These are phyloP conservation scores for Dynastes hyllus DNA, from an alignment of 2,888 invertebrate species.

Conservation along the genomic window DNA sequence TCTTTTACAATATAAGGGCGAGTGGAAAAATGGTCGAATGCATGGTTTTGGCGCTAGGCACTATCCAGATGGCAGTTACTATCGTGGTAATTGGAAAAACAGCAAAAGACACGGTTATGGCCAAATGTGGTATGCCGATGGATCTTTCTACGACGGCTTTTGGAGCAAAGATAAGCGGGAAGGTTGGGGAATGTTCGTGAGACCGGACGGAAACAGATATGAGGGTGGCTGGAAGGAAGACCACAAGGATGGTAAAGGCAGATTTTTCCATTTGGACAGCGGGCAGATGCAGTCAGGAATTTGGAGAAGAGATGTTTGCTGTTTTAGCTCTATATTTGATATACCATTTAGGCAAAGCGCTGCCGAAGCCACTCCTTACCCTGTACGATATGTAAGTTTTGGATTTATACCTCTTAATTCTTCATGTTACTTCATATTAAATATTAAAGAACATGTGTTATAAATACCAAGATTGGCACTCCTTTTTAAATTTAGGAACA, in stretches of 20 bases:
- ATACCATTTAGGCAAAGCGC: conserved; percentile 76
- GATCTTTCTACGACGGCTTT: conserved; percentile 77
- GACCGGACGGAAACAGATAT: conserved; percentile 71
- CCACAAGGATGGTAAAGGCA: conserved; percentile 77
- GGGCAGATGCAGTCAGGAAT: conserved; percentile 80
- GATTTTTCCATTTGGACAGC: conserved; percentile 77
- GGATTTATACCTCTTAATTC: too few relatives aligned
- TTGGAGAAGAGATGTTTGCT: conserved; percentile 75
- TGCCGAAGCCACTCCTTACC: conserved; percentile 73
- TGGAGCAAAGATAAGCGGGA: conserved; percentile 71
- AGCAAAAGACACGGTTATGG: conserved; percentile 76
- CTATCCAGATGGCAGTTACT: conserved; percentile 75
- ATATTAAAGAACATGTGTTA: too few relatives aligned
- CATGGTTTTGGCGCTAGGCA: conserved; percentile 76
- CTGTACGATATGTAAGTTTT: conserved; percentile 72
- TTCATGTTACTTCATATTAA: too few relatives aligned
- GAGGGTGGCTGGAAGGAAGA: conserved; percentile 78
- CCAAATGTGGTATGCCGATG: conserved; percentile 76
- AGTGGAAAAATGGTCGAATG: conserved; percentile 75
- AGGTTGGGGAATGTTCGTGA: conserved; percentile 60
- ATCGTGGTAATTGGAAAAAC: conserved; percentile 75
- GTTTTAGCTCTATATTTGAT: conserved; percentile 75
- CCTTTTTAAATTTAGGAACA: too few relatives aligned
- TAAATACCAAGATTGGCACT: too few relatives aligned
- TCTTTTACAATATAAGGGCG: conserved; percentile 74